Evolutionary conservation across 2,797 vertebrate species (phyloP), one percentile per base, ranked within the genome.

Genomic region (Lates japonicus): DNA sequence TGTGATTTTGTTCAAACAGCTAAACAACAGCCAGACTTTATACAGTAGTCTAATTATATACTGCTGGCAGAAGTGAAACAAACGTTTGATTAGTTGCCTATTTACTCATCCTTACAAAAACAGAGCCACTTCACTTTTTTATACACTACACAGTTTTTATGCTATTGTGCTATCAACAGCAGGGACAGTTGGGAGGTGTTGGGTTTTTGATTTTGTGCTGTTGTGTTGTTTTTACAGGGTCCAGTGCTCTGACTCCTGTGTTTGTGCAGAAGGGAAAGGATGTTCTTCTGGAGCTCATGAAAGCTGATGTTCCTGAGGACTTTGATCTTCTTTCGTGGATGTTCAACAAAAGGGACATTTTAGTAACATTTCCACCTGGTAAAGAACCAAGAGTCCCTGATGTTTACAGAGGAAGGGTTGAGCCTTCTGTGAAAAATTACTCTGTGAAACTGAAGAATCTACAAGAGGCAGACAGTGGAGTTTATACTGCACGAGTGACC

Each of bases 401-500:
- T 29, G 25, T 2, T 2, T 29, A 2, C 0, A 1, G 0, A 0
- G 31, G 4, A 9, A 69, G 20, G 55, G 14, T 19, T 1, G 33
- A 55, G 2, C 0, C 19, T n/a, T 14, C 2, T 19, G 8, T 0
- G 0, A 12, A 54, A 22, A 42, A 25, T 41, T 17, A 11, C n/a
- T 70, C 25, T 14, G 7, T 82, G 4, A 54, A 42, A 51, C 12
- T 82, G 11, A 70, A 54, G 65, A n/a, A 70, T 20, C 5, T 74
- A 1, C n/a, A 54, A 12, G 4, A 12, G 0, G 0, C 0, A 0
- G 70, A 90, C 60, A 84, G 54, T 55, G 78, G 88, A 46, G 0
- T 0, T 12, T 87, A 86, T n/a, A 1, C 0, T 11, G 74, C 52
- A 39, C 0, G 0, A 0, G 0, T 52, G 1, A 1, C 2, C 2